Evolutionary conservation across 37 sponge, comb jelly and placozoan species (phyloP), one percentile per base, ranked within the genome.

Genomic region (Eunapius fragilis): DNA sequence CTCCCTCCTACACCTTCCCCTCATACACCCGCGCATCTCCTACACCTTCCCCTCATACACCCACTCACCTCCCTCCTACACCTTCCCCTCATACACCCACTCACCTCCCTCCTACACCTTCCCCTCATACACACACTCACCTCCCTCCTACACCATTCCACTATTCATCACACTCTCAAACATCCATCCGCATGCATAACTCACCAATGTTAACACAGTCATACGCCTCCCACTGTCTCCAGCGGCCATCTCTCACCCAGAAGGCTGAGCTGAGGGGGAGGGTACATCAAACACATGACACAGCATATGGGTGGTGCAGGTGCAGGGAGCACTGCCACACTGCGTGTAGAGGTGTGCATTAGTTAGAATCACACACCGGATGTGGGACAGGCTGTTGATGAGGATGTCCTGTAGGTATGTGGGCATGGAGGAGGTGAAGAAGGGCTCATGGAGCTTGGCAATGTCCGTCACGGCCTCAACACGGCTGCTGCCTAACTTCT

Each of bases 351-450:
- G 34, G 36, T 25, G 73, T 32, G 28, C 73, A 72, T 7, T 72
- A 72, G 13, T 13, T 72, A 22, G 80, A 27, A 17, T 68, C 58
- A 4, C 19, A 17, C 26, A 80, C 80, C 80, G 58, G 28, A 80
- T 80, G 69, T 80, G 80, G 68, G 80, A 80, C 34, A 80, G 69
- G 33, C 80, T 80, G 80, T 80, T 80, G 69, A 80, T 80, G 80
- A 80, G 80, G 68, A 80, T 80, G 69, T 80, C 80, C 68, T 80
- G 69, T 2, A 80, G 31, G 9, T 30, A 31, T 7, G 22, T 30
- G 5, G 68, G 69, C 69, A 80, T 17, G 35, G 31, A 19, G 31
- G 80, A 68, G 22, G 25, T 33, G 69, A 80, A 68, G 36, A 80
- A 80, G 0, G 80, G 31, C 19, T 22, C 31, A 69, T 80, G 80